Conservation (phyloP, 2,797 vertebrate species). For the Emydoidea blandingii region DNA sequence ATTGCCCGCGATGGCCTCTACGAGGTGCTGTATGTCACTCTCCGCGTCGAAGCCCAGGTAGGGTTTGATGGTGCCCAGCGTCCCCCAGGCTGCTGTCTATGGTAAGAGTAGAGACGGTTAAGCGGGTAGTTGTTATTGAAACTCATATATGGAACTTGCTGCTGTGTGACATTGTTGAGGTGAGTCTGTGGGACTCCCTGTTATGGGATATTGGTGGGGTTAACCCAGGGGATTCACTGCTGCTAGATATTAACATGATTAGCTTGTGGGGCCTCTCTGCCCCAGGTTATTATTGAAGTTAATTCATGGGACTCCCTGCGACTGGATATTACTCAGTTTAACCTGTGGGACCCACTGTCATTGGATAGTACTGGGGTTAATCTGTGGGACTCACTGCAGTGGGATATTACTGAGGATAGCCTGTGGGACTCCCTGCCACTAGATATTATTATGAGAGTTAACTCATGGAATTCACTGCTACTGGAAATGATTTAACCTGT, state of each 20-base stretch:
- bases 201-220: too few species aligned
- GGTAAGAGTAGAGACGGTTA: background rate
- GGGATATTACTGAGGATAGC: background rate
- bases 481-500: too few species aligned
- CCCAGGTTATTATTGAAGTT: background rate
- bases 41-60: slow-evolving; percentile 76
- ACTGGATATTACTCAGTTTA: background rate
- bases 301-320: background rate
- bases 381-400: background rate
- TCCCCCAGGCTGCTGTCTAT: slow-evolving; percentile 79
- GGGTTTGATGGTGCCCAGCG: slow-evolving; percentile 79
- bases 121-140: too few species aligned
- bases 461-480: too few species aligned
- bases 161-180: too few species aligned
- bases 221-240: background rate
- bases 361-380: background rate
- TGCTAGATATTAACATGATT: background rate
- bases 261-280: too few species aligned
- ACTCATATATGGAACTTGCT: too few species aligned
- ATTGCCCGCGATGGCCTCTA: slow-evolving; percentile 48
- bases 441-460: background rate
- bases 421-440: background rate
- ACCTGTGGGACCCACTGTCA: background rate
- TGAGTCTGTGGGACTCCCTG: too few species aligned
- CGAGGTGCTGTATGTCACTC: slow-evolving; percentile 68